These are phyloP conservation scores for Drosophila tanythrix DNA, from an alignment of 2,888 invertebrate species.

Conservation along the genomic window DNA sequence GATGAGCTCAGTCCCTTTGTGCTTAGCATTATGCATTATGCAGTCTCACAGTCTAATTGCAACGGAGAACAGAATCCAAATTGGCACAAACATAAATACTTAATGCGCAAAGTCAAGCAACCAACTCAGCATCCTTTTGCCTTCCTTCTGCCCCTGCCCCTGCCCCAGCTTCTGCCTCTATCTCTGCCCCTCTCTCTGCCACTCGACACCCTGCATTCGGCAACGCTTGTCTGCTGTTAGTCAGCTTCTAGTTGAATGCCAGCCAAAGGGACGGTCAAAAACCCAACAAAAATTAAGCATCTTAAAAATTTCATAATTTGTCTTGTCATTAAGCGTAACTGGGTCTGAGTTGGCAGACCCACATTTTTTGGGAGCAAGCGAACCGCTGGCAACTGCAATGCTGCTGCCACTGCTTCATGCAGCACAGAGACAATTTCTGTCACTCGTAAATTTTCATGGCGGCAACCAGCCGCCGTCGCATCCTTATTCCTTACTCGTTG, in stretches of 20 bases:
- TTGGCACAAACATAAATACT: conserved; percentile 55
- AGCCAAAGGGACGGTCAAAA: conserved; percentile 43
- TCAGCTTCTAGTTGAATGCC: conserved; percentile 37
- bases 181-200: not conserved
- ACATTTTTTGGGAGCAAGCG: conserved; percentile 1
- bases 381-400: conserved; percentile 43
- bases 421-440: conserved; percentile 66
- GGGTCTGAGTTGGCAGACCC: conserved; percentile 36
- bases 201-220: too few species aligned
- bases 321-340: conserved; percentile 69
- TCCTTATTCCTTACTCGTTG: conserved; percentile 46
- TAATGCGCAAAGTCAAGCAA: conserved; percentile 37
- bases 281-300: conserved; percentile 61
- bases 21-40: conserved; percentile 4
- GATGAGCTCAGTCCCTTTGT: conserved; percentile 12
- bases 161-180: too few species aligned
- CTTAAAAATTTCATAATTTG: conserved; percentile 77
- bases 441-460: conserved; percentile 78
- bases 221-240: not conserved
- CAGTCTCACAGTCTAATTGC: conserved; percentile 45
- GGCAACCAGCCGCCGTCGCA: conserved; percentile 76
- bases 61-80: conserved; percentile 22
- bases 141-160: not conserved
- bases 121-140: not conserved
- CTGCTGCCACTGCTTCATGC: conserved; percentile 19